These are phyloP conservation scores for Polydesmus complanatus DNA, from an alignment of 2,888 invertebrate genomes.

Conservation along the genomic window DNA sequence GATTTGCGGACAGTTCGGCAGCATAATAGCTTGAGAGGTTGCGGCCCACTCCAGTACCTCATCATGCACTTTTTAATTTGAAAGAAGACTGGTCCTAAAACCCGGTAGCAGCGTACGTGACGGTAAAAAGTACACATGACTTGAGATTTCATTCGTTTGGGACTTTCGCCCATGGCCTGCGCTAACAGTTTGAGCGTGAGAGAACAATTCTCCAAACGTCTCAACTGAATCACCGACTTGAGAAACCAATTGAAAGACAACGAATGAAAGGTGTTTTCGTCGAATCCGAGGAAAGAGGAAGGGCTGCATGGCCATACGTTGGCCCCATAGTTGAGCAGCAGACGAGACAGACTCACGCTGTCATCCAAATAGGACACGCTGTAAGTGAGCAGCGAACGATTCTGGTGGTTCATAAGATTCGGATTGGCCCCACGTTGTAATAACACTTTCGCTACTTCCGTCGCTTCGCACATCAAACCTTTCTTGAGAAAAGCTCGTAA, in stretches of 20 bases:
- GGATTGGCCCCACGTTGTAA: conserved; percentile 25
- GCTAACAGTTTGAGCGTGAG: conserved; percentile 24
- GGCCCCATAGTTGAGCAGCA: conserved; percentile 27
- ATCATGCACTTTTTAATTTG: conserved; percentile 26
- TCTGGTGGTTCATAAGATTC: conserved; percentile 24
- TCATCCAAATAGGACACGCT: conserved; percentile 26
- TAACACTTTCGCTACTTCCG: conserved; percentile 22
- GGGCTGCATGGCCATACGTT: conserved; percentile 23
- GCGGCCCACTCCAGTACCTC: conserved; percentile 26
- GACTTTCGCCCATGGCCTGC: conserved; percentile 26
- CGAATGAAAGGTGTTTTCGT: not conserved
- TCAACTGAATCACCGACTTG: conserved; percentile 24
- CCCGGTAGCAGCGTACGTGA: conserved; percentile 26
- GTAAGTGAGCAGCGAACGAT: conserved; percentile 26
- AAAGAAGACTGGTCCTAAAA: conserved; percentile 28
- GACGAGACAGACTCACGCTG: conserved; percentile 24
- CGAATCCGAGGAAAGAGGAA: not conserved
- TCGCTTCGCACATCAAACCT: conserved; percentile 24
- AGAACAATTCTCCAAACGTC: conserved; percentile 22
- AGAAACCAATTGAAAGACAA: conserved; percentile 27
- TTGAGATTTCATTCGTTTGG: conserved; percentile 25
- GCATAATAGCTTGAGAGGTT: conserved; percentile 21
- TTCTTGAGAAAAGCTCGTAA: conserved; percentile 21
- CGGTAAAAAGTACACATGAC: conserved; percentile 28
- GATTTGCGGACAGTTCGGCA: conserved; percentile 15